Evolutionary conservation across 2,888 invertebrate species (phyloP).

Genomic region (Rhogogaster chlorosoma): DNA sequence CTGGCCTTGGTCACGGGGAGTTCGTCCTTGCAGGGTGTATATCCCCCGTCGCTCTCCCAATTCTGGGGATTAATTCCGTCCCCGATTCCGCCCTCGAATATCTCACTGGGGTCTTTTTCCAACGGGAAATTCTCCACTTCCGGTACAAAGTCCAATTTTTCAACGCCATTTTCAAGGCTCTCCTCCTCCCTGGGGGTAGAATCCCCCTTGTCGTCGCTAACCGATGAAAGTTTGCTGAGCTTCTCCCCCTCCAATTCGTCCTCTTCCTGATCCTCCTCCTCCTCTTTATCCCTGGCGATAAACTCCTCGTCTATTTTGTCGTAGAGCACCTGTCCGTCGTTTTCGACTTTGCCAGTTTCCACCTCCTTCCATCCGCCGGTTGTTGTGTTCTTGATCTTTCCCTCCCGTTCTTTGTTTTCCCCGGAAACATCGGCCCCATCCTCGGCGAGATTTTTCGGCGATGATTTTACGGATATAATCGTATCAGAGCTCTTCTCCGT

Average conservation of each 20-base stretch:
- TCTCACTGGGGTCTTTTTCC: slow-evolving; percentile 63
- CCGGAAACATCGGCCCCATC: slow-evolving; percentile 57
- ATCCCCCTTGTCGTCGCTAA: slow-evolving; percentile 33
- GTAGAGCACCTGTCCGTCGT: neutral
- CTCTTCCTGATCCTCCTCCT: slow-evolving; percentile 55
- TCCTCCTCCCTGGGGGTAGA: neutral
- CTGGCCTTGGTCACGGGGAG: slow-evolving; percentile 65
- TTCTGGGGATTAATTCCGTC: slow-evolving; percentile 14
- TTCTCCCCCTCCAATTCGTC: slow-evolving; percentile 57
- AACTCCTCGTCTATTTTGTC: slow-evolving; percentile 30
- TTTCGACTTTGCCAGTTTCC: neutral
- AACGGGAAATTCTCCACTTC: slow-evolving; percentile 67
- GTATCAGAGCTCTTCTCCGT: slow-evolving; percentile 61
- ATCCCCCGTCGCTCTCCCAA: slow-evolving; percentile 76
- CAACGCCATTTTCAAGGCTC: slow-evolving; percentile 21
- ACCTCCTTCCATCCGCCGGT: slow-evolving; percentile 50
- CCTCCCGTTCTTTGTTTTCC: slow-evolving; percentile 59
- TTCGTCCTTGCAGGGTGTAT: slow-evolving; percentile 75
- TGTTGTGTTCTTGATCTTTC: slow-evolving; percentile 56
- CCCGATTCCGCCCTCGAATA: neutral
- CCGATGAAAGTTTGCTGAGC: slow-evolving; percentile 49
- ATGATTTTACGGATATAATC: slow-evolving; percentile 56
- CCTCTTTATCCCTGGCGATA: slow-evolving; percentile 24
- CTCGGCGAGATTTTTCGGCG: slow-evolving; percentile 54
- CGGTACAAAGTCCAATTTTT: slow-evolving; percentile 60